Base-by-base conservation (phyloP, 2,888 invertebrate genomes). In the Erebia ligea region DNA sequence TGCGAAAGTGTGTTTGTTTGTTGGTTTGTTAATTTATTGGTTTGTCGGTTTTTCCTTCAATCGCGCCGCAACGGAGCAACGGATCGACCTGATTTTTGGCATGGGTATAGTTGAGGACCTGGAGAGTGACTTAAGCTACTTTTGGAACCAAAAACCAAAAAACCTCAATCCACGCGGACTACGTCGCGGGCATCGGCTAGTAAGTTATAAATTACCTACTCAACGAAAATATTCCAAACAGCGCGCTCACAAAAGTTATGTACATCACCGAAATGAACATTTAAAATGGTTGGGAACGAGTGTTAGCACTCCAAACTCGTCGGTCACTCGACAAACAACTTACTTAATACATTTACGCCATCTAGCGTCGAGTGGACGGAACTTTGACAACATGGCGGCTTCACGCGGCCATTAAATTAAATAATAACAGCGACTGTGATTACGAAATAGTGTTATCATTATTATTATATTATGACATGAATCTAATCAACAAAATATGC, bases 281-380 rank as follows among this genome's bases (percentile, higher is more conserved):
- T 9, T 48, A 48, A 62, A 62, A 48, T 21, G 21, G 48, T 21
- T 42, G 21, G 19, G n/a, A 66, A 67, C 67, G 50, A 67, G 67
- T 34, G 34, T 59, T 67, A 58, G 67, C 67, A 67, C 67, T 67
- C 58, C 3, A 21, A 34, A 57, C 58, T 67, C 19, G 9, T 10
- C 19, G 42, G 61, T 62, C 48, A 62, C 45, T 62, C 21, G 1
- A 11, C 17, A 25, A 17, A 61, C 52, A 40, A 68, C 21, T 40
- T 40, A 11, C 19, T 40, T 11, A 42, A 13, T 66, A 50, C 48
- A n/a, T 15, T 66, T 42, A 17, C 75, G 50, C 75, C 72, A 72
- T 67, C 73, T 69, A 63, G 9, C 42, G 71, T 59, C 72, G 69
- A 74, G 75, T 74, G 74, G 70, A 62, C 68, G 59, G 25, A 34